Evolutionary conservation across 1,140 invertebrate species (phyloP).

Genomic region (Tribolium castaneum): DNA sequence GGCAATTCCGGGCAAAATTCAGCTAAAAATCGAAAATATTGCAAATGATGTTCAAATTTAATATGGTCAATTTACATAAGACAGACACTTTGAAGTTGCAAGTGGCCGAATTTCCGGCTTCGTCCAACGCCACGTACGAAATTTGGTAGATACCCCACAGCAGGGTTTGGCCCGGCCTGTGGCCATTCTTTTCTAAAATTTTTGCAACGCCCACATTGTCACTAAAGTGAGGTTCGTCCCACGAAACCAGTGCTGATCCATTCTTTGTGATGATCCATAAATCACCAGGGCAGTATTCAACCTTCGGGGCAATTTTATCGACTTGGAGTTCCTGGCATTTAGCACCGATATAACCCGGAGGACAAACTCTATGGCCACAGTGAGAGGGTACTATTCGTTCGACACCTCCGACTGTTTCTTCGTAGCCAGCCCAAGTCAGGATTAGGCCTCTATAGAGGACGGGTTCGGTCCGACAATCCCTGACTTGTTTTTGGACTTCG

Average conservation of each 20-base stretch:
- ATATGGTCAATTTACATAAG: slow-evolving; percentile 74
- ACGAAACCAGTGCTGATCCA: slow-evolving; percentile 90
- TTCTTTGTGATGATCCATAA: slow-evolving; percentile 94
- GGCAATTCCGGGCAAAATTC: slow-evolving; percentile 90
- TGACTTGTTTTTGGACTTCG: slow-evolving; percentile 93
- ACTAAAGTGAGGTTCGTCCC: slow-evolving; percentile 93
- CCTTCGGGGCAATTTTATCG: slow-evolving; percentile 77
- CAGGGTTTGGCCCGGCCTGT: slow-evolving; percentile 90
- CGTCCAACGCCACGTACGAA: slow-evolving; percentile 93
- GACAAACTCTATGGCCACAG: slow-evolving; percentile 88
- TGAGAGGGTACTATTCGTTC: slow-evolving; percentile 91
- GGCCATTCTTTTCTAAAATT: slow-evolving; percentile 87
- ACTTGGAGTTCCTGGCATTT: slow-evolving; percentile 87
- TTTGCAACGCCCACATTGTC: slow-evolving; percentile 86
- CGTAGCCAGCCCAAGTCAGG: slow-evolving; percentile 93
- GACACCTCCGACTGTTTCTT: slow-evolving; percentile 88
- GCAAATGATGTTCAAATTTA: background rate
- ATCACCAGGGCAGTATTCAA: slow-evolving; percentile 92
- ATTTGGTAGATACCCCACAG: slow-evolving; percentile 94
- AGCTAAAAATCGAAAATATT: slow-evolving; percentile 67
- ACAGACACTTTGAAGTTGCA: slow-evolving; percentile 96
- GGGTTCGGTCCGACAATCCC: slow-evolving; percentile 91
- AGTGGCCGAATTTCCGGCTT: slow-evolving; percentile 88
- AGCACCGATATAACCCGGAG: slow-evolving; percentile 83
- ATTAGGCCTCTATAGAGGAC: slow-evolving; percentile 88